phyloP scores from a whole-genome alignment of 2,113 vertebrate genomes.

The Boleophthalmus pectinirostris region DNA sequence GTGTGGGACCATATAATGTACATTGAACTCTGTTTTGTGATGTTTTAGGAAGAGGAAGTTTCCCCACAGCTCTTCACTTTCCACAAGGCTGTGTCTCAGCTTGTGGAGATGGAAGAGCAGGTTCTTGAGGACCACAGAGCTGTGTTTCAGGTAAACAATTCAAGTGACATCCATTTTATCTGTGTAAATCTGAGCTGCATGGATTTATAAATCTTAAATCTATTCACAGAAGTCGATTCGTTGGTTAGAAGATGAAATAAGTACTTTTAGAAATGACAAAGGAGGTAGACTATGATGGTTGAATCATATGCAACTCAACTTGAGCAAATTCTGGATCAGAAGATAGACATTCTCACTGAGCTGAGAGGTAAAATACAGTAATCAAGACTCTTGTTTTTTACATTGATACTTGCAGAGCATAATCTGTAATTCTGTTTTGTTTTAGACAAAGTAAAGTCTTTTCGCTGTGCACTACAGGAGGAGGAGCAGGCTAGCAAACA shows the following conservation, averaged over 20 bases:
- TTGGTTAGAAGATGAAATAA: constrained; percentile 97
- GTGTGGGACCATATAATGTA: not conserved
- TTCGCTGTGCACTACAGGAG: constrained; percentile 92
- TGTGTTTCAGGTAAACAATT: constrained; percentile 89
- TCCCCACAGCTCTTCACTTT: constrained; percentile 96
- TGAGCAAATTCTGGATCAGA: constrained; percentile 95
- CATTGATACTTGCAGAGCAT: not conserved
- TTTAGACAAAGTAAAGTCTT: constrained; percentile 97
- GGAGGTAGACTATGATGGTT: constrained; percentile 97
- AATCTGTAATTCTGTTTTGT: constrained; percentile 17
- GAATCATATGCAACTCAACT: constrained; percentile 95
- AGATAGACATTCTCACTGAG: constrained; percentile 94
- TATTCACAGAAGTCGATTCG: constrained; percentile 89
- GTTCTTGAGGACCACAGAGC: constrained; percentile 95
- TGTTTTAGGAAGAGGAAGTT: constrained; percentile 91
- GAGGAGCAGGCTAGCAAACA: constrained; percentile 98
- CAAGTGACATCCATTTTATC: not conserved
- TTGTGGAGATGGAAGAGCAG: constrained; percentile 99
- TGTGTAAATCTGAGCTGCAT: not conserved
- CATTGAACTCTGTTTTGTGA: not conserved
- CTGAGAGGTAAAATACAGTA: constrained; percentile 83
- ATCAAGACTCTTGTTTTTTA: not conserved
- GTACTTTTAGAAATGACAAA: constrained; percentile 96
- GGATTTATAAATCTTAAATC: not conserved
- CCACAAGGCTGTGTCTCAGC: constrained; percentile 96